Evolutionary conservation across 2,888 invertebrate genomes (phyloP).

Genomic region (Tiliacea aurago): DNA sequence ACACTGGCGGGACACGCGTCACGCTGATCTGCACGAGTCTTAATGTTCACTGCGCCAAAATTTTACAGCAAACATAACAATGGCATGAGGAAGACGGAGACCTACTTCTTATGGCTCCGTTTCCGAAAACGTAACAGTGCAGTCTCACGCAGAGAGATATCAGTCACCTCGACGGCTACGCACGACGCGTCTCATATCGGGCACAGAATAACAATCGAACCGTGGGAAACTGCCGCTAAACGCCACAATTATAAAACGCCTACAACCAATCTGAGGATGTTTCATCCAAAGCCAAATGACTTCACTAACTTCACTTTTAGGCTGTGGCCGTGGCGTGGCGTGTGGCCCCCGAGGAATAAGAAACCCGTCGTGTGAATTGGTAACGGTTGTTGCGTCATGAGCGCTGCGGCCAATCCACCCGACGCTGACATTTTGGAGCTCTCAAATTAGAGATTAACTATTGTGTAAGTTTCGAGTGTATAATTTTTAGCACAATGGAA

Average conservation of each 20-base stretch:
- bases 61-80: constrained; percentile 38
- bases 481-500: constrained; percentile 65
- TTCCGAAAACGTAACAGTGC: constrained; percentile 78
- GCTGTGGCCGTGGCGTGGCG: constrained; percentile 37
- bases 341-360: constrained; percentile 67
- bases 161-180: constrained; percentile 75
- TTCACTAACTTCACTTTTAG: constrained; percentile 62
- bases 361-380: constrained; percentile 79
- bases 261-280: constrained; percentile 76
- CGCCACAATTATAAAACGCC: constrained; percentile 83
- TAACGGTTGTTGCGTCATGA: constrained; percentile 82
- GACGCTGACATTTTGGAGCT: constrained; percentile 74
- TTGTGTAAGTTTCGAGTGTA: constrained; percentile 69
- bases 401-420: constrained; percentile 61
- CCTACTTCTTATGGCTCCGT: constrained; percentile 52
- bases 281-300: constrained; percentile 73
- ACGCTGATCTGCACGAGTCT: too few relatives aligned
- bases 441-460: constrained; percentile 70
- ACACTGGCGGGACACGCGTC: too few relatives aligned
- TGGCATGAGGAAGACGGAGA: constrained; percentile 41
- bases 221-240: constrained; percentile 85
- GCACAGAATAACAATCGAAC: constrained; percentile 85
- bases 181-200: constrained; percentile 78
- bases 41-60: constrained; percentile 12
- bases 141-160: constrained; percentile 74